Base-by-base conservation (phyloP, 2,797 vertebrate genomes). In the Sarcoramphus papa region DNA sequence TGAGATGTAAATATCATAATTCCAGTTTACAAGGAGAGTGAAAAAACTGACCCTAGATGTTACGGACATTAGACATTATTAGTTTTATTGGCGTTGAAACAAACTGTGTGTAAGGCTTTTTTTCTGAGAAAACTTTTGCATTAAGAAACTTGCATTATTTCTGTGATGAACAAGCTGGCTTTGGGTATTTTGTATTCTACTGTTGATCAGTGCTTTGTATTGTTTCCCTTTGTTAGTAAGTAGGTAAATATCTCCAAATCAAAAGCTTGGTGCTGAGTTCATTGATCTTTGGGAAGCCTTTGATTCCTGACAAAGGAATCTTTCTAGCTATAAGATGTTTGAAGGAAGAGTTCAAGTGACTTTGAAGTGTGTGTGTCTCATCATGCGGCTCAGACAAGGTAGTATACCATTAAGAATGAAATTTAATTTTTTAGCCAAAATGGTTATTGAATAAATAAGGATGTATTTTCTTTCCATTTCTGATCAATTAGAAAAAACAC, bases 261-360 rank as follows among this genome's bases (percentile, higher is more conserved):
- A 93, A 86, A 95, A 92, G 65, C 59, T 54, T 60, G 30, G n/a
- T 93, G 72, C 82, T 60, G 35, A 70, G 43, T 79, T 93, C 60
- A 79, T 91, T 95, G 90, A 90, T 94, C 75, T 89, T 95, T 82
- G 43, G 74, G 82, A 88, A 88, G 85, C 57, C 77, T 95, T 96
- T 93, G 83, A 93, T 92, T 96, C 78, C 80, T 91, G 51, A 67
- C 62, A 87, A 62, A 91, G 73, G 79, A 70, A 64, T 80, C 53
- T 82, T 67, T 86, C 43, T 77, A 82, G 59, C 59, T 90, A 27
- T 51, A 53, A 40, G 40, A 2, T 43, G 31, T 89, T 75, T 84
- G 59, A 81, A 88, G 82, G 30, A 69, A 62, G 82, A 85, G 48
- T 31, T 60, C 19, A 40, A 81, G 54, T 12, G 48, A 94, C 31